Conservation (phyloP, 2,113 vertebrate genomes). For the Sturnus vulgaris region DNA sequence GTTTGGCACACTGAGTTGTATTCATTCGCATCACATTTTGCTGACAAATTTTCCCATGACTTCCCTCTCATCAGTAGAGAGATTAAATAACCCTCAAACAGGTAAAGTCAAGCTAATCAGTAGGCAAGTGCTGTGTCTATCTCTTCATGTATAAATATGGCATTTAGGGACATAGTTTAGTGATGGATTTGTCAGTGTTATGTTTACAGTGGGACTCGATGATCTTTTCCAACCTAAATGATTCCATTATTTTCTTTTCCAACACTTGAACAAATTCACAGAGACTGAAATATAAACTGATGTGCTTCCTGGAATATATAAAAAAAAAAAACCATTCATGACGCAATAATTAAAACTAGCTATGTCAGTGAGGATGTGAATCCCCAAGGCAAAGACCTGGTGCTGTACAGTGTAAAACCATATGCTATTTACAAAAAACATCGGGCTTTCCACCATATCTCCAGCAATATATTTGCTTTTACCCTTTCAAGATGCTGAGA, state of each 20-base stretch:
- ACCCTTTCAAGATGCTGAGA: not conserved
- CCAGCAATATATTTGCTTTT: not conserved
- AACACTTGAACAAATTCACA: not conserved
- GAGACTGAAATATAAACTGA: not conserved
- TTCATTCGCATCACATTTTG: not conserved
- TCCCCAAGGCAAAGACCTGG: not conserved
- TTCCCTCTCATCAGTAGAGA: not conserved
- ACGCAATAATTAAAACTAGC: not conserved
- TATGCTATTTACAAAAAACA: not conserved
- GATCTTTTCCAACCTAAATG: not conserved
- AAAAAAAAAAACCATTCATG: not conserved
- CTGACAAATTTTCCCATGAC: not conserved
- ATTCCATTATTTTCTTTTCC: not conserved
- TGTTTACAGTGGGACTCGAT: not conserved
- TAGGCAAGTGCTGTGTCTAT: not conserved
- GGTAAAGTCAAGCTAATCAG: not conserved
- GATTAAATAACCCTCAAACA: not conserved
- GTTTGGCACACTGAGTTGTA: not conserved
- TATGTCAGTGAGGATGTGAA: not conserved
- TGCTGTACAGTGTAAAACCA: not conserved
- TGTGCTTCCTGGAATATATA: not conserved
- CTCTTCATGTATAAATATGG: not conserved
- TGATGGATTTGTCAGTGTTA: not conserved
- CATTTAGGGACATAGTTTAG: not conserved
- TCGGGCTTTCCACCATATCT: not conserved